Evolutionary conservation across 2,113 vertebrate species (phyloP), one percentile per base, ranked within the genome.

Genomic region (Pygoscelis antarcticus): DNA sequence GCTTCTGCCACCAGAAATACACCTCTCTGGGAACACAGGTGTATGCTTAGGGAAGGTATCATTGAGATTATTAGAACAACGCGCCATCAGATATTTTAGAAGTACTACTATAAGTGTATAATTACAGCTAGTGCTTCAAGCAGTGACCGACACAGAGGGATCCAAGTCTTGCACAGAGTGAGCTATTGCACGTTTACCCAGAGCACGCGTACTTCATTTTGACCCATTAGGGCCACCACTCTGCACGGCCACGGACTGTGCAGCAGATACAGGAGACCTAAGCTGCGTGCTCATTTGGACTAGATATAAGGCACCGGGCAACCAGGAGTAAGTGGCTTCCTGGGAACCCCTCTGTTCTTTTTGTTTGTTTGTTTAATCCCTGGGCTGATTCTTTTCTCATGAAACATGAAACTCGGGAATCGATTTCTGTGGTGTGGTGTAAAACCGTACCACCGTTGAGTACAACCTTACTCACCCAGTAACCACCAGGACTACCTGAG

Each of bases 391-490:
- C 54, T 65, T 90, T 86, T 64, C 19, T 54, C 58, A 29, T 17
- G 52, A 76, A 87, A 69, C 20, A 30, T 8, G 42, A 80, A 72
- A 46, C 25, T 75, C 29, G 7, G 13, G 61, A 72, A 89, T 62
- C 2, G 2, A 71, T 80, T 84, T 77, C 71, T 44, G 34, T 0
- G 0, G 47, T 6, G 9, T 2, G 5, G 42, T 66, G 16, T 75
- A 42, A 94, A 87, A 40, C 42, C 57, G 44, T 10, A 52, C 20
- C 11, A 36, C 15, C 0, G 2, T 52, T 52, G 36, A 80, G 47
- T 10, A 70, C 27, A 72, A 7, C 44, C 32, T 62, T 62, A 60
- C 70, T 82, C 78, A 88, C 30, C 58, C 72, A 57, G 62, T 22
- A 86, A 61, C 34, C 21, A 72, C 57, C 1, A 1, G 16, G 13